Conservation (phyloP, 2,797 vertebrate genomes). For the Lithobates pipiens region DNA sequence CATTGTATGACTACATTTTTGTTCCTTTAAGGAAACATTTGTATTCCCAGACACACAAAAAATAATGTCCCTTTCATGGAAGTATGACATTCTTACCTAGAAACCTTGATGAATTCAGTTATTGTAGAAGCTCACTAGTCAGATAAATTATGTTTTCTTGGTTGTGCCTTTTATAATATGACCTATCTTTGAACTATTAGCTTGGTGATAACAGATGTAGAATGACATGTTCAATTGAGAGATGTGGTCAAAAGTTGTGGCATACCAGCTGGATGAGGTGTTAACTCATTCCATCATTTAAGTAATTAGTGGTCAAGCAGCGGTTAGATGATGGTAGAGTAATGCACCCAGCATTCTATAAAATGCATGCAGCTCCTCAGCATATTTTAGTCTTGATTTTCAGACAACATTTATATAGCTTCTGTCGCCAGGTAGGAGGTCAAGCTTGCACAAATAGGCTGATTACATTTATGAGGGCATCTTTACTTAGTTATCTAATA, state of each 20-base stretch:
- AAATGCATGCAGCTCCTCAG: constrained; percentile 35
- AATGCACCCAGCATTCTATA: constrained; percentile 44
- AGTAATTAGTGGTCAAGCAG: constrained; percentile 58
- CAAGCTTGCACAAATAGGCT: constrained; percentile 36
- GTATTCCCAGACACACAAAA: no score
- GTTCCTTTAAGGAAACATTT: no score
- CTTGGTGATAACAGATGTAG: constrained; percentile 44
- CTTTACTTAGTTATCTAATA: constrained; percentile 46
- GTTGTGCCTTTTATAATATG: constrained; percentile 13
- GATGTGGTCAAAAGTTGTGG: constrained; percentile 50
- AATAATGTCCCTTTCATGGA: no score
- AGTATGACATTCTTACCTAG: no score
- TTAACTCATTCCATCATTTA: constrained; percentile 57
- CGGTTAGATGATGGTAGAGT: constrained; percentile 45
- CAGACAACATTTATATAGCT: constrained; percentile 38
- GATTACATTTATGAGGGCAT: constrained; percentile 48
- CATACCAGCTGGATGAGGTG: constrained; percentile 60
- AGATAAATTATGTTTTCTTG: background rate
- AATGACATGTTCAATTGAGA: constrained; percentile 45
- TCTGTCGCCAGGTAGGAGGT: constrained; percentile 55
- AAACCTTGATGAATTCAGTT: no score
- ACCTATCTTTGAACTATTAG: constrained; percentile 46
- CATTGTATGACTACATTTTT: no score
- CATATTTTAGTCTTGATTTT: constrained; percentile 33
- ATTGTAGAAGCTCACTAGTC: no score